Percentiles rank a stretch among this genome's conserved stretches.
Conservation (phyloP, 2,888 invertebrate species). For the Melikaiella ostensackeni region DNA sequence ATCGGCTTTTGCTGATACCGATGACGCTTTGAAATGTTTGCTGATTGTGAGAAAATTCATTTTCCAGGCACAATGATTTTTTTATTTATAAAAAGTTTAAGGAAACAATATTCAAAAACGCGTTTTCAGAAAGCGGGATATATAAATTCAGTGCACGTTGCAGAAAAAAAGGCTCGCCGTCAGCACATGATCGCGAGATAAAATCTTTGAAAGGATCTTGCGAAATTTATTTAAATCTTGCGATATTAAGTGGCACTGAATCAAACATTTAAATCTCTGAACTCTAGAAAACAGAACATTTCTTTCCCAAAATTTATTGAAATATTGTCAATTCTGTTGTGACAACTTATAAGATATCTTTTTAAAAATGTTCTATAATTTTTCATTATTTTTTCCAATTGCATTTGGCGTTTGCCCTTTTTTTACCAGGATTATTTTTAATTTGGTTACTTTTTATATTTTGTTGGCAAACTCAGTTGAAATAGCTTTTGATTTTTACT, state of each 20-base stretch:
- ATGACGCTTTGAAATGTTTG: not conserved
- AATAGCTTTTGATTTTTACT: not conserved
- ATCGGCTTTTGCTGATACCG: not conserved
- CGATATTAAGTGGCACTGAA: too few relatives aligned
- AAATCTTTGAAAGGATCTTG: not conserved
- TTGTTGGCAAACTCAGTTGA: too few relatives aligned
- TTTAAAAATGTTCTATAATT: too few relatives aligned
- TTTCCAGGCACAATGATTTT: not conserved
- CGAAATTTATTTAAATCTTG: not conserved
- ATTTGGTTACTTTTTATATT: too few relatives aligned
- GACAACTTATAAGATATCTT: too few relatives aligned
- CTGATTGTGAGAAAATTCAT: too few relatives aligned
- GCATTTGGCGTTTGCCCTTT: too few relatives aligned
- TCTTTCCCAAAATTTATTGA: too few relatives aligned
- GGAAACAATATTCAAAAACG: not conserved
- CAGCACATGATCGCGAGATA: not conserved
- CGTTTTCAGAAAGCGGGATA: not conserved
- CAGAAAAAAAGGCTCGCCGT: slow-evolving; percentile 17
- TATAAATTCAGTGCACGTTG: not conserved
- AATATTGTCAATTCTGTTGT: too few relatives aligned
- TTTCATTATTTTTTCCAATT: too few relatives aligned
- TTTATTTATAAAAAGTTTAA: not conserved
- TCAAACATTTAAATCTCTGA: not conserved
- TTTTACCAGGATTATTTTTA: too few relatives aligned
- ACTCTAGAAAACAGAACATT: too few relatives aligned